Evolutionary conservation across 1,140 invertebrate species (phyloP).

Genomic region (Paracyclopina nana): DNA sequence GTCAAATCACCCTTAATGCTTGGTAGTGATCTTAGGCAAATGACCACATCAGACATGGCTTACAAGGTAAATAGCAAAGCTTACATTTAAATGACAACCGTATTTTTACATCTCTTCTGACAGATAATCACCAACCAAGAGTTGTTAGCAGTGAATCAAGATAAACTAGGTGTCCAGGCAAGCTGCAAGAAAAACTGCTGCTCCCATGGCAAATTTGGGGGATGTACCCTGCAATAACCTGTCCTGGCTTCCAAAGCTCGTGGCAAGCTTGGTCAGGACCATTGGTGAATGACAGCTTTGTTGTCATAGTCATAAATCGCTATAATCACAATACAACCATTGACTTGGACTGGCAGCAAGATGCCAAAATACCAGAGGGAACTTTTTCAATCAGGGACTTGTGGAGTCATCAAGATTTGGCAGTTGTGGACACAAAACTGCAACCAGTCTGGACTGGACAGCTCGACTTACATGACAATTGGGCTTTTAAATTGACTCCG

Average conservation of each 20-base stretch:
- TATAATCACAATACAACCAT: no score
- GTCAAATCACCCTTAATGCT: constrained; percentile 3
- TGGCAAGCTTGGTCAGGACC: not conserved
- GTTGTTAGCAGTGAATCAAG: not conserved
- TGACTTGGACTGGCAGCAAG: no score
- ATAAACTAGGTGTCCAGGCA: not conserved
- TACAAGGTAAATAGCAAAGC: not conserved
- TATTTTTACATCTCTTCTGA: not conserved
- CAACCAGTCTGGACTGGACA: no score
- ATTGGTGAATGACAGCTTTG: not conserved
- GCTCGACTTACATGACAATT: no score
- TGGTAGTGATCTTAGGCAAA: not conserved
- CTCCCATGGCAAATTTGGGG: not conserved
- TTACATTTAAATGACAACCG: not conserved
- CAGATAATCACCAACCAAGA: not conserved
- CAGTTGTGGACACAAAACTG: no score
- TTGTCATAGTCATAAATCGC: not conserved
- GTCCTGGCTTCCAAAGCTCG: not conserved
- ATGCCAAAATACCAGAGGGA: no score
- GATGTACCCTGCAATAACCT: not conserved
- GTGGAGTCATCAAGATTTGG: no score
- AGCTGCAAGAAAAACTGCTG: not conserved
- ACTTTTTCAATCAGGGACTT: no score
- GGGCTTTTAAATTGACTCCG: no score
- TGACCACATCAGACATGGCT: not conserved